Evolutionary conservation across 2,797 vertebrate genomes (phyloP).

Genomic region (Urosaurus nigricauda): DNA sequence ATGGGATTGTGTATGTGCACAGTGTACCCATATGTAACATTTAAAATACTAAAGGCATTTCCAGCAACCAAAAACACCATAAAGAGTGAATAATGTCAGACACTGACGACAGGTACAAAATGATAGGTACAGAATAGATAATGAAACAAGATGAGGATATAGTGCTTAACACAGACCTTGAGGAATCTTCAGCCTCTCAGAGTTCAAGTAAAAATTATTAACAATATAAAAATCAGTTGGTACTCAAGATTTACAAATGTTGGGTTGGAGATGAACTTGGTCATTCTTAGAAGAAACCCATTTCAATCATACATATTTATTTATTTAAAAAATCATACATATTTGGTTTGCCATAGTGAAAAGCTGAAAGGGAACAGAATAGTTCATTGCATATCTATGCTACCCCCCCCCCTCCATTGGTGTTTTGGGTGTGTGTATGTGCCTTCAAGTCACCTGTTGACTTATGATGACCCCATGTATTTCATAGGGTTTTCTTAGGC

Average conservation of each 20-base stretch:
- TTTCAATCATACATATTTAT: neutral
- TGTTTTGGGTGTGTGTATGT: too few relatives aligned
- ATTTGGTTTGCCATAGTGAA: neutral
- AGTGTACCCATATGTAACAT: neutral
- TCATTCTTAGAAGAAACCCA: neutral
- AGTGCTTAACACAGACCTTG: neutral
- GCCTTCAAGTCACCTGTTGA: too few relatives aligned
- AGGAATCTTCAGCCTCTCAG: neutral
- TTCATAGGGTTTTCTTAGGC: too few relatives aligned
- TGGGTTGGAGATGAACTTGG: neutral
- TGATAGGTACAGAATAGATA: too few relatives aligned
- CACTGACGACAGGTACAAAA: neutral
- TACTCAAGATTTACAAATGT: neutral
- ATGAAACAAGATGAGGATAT: neutral
- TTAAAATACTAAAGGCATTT: neutral
- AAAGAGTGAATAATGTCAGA: neutral
- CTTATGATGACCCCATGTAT: too few relatives aligned
- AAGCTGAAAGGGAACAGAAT: neutral
- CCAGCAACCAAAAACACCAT: neutral
- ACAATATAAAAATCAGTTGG: neutral
- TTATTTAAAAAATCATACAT: neutral
- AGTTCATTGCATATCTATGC: neutral
- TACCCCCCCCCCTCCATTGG: too few relatives aligned
- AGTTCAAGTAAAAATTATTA: neutral
- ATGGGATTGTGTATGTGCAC: neutral